Conservation (phyloP, 2,888 invertebrate genomes). For the Clanis bilineata region DNA sequence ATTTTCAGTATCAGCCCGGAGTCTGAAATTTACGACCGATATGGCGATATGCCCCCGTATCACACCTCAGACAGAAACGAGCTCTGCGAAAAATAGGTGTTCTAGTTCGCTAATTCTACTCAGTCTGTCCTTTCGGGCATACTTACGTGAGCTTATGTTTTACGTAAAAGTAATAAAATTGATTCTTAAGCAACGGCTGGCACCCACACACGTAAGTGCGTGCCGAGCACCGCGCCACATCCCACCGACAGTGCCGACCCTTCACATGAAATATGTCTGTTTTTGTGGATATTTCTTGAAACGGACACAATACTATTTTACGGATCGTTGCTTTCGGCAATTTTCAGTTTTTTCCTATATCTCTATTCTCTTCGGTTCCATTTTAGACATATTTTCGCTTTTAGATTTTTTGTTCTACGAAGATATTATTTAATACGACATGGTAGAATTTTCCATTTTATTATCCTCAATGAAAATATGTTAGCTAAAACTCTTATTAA, state of each 20-base stretch:
- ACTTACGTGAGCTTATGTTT: background rate
- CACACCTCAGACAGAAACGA: too few species aligned
- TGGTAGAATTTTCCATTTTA: too few species aligned
- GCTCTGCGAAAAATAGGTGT: too few species aligned
- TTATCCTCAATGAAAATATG: too few species aligned
- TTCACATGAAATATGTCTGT: conserved; percentile 37
- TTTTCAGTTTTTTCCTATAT: conserved; percentile 38
- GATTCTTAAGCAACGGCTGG: background rate
- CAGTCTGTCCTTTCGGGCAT: too few species aligned
- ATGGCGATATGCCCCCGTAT: too few species aligned
- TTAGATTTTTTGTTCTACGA: background rate
- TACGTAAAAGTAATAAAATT: background rate
- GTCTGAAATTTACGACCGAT: too few species aligned
- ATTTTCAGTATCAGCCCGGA: too few species aligned
- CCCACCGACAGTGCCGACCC: too few species aligned
- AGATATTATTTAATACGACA: background rate
- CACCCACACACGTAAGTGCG: background rate
- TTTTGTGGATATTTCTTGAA: conserved; percentile 42
- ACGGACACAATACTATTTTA: conserved; percentile 52
- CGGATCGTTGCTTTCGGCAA: conserved; percentile 47
- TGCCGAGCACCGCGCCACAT: too few species aligned
- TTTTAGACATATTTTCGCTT: background rate
- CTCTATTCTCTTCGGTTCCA: conserved; percentile 24
- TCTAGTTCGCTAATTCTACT: too few species aligned
- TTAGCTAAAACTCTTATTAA: too few species aligned